Percentiles rank a stretch among this genome's conserved stretches.
These are phyloP conservation scores for Pocillopora grandis DNA, from an alignment of 92 coral and sea anemone species.

Conservation along the genomic window DNA sequence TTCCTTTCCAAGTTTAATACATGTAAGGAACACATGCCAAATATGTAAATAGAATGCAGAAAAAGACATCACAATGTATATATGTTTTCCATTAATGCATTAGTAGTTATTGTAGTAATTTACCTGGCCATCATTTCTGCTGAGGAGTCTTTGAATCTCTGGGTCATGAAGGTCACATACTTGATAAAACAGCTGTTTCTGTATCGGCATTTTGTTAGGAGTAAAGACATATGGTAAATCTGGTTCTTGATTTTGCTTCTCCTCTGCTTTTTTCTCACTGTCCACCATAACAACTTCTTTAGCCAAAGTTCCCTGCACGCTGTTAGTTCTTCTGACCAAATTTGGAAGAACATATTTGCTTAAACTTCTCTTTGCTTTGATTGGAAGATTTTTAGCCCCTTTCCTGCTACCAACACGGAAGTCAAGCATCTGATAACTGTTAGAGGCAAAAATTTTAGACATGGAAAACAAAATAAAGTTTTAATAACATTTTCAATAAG, in stretches of 20 bases:
- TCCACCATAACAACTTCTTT: conserved; percentile 37
- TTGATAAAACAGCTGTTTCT: conserved; percentile 87
- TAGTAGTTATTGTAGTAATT: conserved; percentile 4
- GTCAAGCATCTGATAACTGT: conserved; percentile 82
- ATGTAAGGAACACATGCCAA: too few relatives aligned
- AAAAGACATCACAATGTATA: too few relatives aligned
- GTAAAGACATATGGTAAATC: conserved; percentile 88
- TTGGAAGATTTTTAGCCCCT: conserved; percentile 62
- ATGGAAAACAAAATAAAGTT: neutral
- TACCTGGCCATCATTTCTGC: conserved; percentile 93
- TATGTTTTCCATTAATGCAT: too few relatives aligned
- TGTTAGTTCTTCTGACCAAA: conserved; percentile 22
- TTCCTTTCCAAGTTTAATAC: too few relatives aligned
- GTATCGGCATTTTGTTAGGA: conserved; percentile 76
- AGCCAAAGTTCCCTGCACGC: conserved; percentile 10
- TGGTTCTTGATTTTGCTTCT: conserved; percentile 42
- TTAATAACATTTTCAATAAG: neutral
- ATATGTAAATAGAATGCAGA: too few relatives aligned
- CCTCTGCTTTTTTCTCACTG: conserved; percentile 11
- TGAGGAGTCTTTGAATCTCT: conserved; percentile 78
- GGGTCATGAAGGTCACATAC: conserved; percentile 89
- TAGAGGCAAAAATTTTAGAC: neutral
- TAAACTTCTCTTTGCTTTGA: conserved; percentile 48
- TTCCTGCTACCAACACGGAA: conserved; percentile 71
- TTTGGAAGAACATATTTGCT: conserved; percentile 30